A percentile compares a stretch with the other conserved stretches of the same genome.
These are phyloP conservation scores for Empidonax traillii DNA, from an alignment of 2,113 vertebrate species.

Conservation along the genomic window DNA sequence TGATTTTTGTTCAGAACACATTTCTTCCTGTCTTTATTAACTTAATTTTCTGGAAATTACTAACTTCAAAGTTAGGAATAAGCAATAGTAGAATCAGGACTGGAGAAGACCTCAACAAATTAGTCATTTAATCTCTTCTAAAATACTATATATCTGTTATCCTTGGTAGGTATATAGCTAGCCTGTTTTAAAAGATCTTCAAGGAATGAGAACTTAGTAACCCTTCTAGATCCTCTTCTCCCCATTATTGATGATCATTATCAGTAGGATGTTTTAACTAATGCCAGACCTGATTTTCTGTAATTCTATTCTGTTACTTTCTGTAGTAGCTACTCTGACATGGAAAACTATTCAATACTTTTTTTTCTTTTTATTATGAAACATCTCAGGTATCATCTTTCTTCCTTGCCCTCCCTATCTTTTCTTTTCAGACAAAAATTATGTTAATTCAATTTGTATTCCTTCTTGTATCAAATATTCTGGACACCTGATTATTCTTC, in stretches of 20 bases:
- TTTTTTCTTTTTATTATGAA: background rate
- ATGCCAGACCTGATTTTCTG: background rate
- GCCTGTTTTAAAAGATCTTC: background rate
- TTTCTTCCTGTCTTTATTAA: background rate
- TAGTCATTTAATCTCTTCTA: background rate
- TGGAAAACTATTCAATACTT: background rate
- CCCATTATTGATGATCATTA: background rate
- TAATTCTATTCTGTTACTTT: background rate
- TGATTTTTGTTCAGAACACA: background rate
- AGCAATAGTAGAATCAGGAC: background rate
- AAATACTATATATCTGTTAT: background rate
- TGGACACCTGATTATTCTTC: background rate
- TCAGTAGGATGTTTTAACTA: background rate
- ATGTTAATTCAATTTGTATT: background rate
- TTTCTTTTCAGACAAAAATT: background rate
- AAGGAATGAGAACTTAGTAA: background rate
- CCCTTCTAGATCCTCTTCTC: background rate
- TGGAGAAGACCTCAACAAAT: background rate
- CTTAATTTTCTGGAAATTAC: background rate
- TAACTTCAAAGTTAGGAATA: background rate
- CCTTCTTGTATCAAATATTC: background rate
- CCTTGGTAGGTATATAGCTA: background rate
- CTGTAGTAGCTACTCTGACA: background rate
- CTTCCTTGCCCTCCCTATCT: background rate
- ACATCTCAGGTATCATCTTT: background rate